These are phyloP conservation scores for Eurosta solidaginis DNA, from an alignment of 1,140 invertebrate species.

Conservation along the genomic window DNA sequence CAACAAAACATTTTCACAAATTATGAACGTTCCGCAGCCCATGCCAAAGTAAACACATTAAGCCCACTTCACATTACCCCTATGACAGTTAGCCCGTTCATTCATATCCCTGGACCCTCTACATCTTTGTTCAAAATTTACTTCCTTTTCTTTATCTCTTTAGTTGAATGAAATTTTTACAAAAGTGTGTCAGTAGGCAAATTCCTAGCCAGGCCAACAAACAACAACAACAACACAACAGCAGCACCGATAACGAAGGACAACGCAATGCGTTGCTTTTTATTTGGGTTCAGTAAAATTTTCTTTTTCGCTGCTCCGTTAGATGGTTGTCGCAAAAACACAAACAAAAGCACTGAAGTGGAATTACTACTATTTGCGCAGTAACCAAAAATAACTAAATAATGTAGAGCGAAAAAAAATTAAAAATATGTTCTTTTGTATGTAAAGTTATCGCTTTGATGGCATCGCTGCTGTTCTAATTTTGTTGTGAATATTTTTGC, in stretches of 20 bases:
- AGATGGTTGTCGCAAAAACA: neutral
- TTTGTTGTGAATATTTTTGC: neutral
- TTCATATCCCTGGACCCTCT: neutral
- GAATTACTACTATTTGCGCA: neutral
- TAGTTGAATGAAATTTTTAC: slow-evolving; percentile 16
- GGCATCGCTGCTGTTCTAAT: slow-evolving; percentile 3
- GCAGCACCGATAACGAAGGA: neutral
- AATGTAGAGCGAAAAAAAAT: neutral
- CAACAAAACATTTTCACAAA: neutral
- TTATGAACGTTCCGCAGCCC: neutral
- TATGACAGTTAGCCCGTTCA: neutral
- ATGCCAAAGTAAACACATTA: neutral
- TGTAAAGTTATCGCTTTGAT: neutral
- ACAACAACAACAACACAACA: neutral
- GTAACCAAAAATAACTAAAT: slow-evolving; percentile 8
- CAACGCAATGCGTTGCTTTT: slow-evolving; percentile 3
- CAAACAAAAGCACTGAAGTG: neutral
- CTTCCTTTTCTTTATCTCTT: too few species aligned
- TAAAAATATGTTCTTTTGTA: neutral
- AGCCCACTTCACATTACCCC: neutral
- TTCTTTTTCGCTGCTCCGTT: neutral
- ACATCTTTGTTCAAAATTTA: too few species aligned
- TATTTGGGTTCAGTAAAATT: neutral
- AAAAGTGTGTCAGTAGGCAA: slow-evolving; percentile 5
- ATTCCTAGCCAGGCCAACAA: neutral